Conservation (phyloP, 2,888 invertebrate species). For the Spialia ferax region DNA sequence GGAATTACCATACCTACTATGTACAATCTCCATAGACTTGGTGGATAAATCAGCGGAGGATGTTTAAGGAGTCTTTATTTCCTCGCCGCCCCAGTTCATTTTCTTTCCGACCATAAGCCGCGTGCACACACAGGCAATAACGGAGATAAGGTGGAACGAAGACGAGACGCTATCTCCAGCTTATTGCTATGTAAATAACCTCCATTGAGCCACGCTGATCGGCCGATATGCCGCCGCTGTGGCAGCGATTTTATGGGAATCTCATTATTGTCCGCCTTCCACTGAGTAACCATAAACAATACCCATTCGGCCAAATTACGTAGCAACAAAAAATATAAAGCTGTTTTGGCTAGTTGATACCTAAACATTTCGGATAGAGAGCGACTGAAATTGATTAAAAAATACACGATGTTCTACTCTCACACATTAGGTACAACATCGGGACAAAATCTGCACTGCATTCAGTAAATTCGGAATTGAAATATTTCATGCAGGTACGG, state of each 20-base stretch:
- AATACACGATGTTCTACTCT: constrained; percentile 6
- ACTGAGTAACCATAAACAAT: constrained; percentile 51
- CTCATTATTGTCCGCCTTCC: constrained; percentile 55
- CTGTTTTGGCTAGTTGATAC: not conserved
- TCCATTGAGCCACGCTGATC: constrained; percentile 78
- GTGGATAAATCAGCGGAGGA: constrained; percentile 65
- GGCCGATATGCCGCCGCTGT: constrained; percentile 76
- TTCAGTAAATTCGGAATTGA: constrained; percentile 29
- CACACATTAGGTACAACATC: constrained; percentile 16
- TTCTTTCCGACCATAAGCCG: constrained; percentile 76
- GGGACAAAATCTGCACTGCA: constrained; percentile 29
- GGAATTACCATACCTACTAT: constrained; percentile 33
- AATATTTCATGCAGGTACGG: constrained; percentile 35
- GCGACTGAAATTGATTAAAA: constrained; percentile 17
- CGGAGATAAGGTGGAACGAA: constrained; percentile 71
- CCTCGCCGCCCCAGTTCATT: constrained; percentile 71
- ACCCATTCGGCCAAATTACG: constrained; percentile 45
- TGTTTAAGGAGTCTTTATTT: constrained; percentile 74
- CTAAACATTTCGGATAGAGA: not conserved
- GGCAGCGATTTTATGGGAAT: constrained; percentile 77
- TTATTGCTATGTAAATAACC: constrained; percentile 85
- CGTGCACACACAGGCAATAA: constrained; percentile 77
- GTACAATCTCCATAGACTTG: constrained; percentile 30
- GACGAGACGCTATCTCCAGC: constrained; percentile 71
- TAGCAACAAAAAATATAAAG: not conserved